Evolutionary conservation across 2,797 vertebrate genomes (phyloP).

Genomic region (Neosilurus hyrtlii): DNA sequence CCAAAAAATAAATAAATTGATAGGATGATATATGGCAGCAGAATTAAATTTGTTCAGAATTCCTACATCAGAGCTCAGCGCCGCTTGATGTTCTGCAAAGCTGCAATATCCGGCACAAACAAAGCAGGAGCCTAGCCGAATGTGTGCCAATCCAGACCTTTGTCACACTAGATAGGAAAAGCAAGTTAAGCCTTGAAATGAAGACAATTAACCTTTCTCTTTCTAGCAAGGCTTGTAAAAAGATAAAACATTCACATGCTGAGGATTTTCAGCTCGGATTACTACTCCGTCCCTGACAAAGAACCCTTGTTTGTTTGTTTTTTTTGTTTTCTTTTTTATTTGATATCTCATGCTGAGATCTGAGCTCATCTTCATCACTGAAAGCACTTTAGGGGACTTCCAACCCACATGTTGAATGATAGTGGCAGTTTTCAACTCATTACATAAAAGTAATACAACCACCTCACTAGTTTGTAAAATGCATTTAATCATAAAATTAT

Average conservation of each 20-base stretch:
- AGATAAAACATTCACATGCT: background rate
- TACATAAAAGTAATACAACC: background rate
- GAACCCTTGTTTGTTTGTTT: background rate
- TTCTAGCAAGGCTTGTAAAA: background rate
- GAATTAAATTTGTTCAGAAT: constrained; percentile 13
- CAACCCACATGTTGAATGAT: background rate
- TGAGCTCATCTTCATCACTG: constrained; percentile 4
- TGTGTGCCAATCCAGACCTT: background rate
- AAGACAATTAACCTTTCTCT: background rate
- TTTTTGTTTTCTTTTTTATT: background rate
- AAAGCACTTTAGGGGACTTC: background rate
- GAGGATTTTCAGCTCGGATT: background rate
- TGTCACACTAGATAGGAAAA: background rate
- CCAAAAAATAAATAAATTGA: background rate
- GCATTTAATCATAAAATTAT: too few species aligned
- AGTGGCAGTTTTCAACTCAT: background rate
- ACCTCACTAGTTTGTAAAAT: background rate
- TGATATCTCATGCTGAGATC: background rate
- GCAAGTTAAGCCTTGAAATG: constrained; percentile 8
- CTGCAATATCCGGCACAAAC: background rate
- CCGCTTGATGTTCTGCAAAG: background rate
- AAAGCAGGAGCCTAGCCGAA: background rate
- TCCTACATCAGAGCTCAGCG: background rate
- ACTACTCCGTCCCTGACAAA: background rate
- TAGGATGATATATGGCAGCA: constrained; percentile 8